These are phyloP conservation scores for Trematomus loennbergii DNA, from an alignment of 2,113 vertebrate species.

Conservation along the genomic window DNA sequence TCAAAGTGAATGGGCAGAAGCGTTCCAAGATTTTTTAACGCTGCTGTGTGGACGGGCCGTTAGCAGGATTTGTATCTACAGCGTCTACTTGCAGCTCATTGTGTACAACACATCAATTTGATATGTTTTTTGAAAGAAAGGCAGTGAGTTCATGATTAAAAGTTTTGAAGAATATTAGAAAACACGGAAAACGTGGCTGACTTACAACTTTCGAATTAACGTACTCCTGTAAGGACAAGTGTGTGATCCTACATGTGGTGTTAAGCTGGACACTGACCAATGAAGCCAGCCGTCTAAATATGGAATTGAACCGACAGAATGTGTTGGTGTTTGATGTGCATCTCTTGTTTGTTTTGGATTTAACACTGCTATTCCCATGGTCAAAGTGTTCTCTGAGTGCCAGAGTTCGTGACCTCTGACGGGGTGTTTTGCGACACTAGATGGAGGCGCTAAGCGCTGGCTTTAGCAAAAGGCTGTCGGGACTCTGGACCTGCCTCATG, in stretches of 20 bases:
- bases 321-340: constrained; percentile 57
- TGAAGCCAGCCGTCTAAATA: constrained; percentile 1
- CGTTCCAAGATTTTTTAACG: no score
- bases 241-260: not conserved
- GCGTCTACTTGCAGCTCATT: constrained; percentile 1
- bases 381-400: constrained; percentile 59
- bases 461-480: constrained; percentile 43
- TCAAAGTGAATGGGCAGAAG: no score
- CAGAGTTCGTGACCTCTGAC: constrained; percentile 69
- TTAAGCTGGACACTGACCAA: not conserved
- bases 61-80: not conserved
- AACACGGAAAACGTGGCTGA: not conserved
- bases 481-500: constrained; percentile 30
- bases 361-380: constrained; percentile 64
- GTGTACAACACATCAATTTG: constrained; percentile 19
- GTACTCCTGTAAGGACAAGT: not conserved
- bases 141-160: not conserved
- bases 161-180: not conserved
- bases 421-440: constrained; percentile 51
- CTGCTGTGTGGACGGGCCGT: no score
- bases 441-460: constrained; percentile 57
- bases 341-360: constrained; percentile 62
- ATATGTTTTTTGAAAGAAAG: constrained; percentile 10
- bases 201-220: not conserved
- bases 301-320: constrained; percentile 19